Base-by-base conservation (phyloP, 2,888 invertebrate genomes). In the Dryococelus australis region DNA sequence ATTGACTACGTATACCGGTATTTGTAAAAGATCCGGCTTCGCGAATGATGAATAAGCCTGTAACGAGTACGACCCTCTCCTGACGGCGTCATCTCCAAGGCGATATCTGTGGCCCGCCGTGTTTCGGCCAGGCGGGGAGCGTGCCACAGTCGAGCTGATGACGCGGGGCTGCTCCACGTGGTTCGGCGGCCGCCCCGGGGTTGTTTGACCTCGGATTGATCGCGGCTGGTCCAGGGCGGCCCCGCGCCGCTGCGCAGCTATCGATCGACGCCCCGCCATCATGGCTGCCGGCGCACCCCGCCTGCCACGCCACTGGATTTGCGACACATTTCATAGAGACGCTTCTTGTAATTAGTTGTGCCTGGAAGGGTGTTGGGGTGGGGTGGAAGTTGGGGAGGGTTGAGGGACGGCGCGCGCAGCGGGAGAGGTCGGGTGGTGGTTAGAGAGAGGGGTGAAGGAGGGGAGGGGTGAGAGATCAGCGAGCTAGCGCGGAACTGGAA, bases 401-500 rank as follows among this genome's bases (percentile, higher is more conserved):
- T 24, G 85, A 43, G 85, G 43, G 47, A n/a, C 26, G 85, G 20
- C 28, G 84, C 12, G 13, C 35, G 13, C 13, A 43, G 85, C 0
- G 0, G 47, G 85, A 4, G 51, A 12, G 85, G 35, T n/a, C n/a
- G 47, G 84, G 4, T 12, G 84, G 51, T n/a, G 13, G 47, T 43
- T 9, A 83, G 24, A 16, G 35, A 83, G 83, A 24, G 6, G 12
- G 20, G 5, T 4, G 83, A 4, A 16, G 85, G 20, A 51, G 85
- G 13, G 85, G 47, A n/a, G 85, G 85, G 85, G 85, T 43, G 10
- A 6, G 47, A 12, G 47, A 9, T 9, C 6, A 43, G 83, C 20
- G 81, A 84, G 43, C 85, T 27, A 9, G 65, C 43, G 87, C 47
- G 86, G 53, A n/a, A n/a, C n/a, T n/a, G n/a, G n/a, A n/a, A n/a